Evolutionary conservation across 1,140 invertebrate species (phyloP).

Genomic region (Meloidogyne floridensis): DNA sequence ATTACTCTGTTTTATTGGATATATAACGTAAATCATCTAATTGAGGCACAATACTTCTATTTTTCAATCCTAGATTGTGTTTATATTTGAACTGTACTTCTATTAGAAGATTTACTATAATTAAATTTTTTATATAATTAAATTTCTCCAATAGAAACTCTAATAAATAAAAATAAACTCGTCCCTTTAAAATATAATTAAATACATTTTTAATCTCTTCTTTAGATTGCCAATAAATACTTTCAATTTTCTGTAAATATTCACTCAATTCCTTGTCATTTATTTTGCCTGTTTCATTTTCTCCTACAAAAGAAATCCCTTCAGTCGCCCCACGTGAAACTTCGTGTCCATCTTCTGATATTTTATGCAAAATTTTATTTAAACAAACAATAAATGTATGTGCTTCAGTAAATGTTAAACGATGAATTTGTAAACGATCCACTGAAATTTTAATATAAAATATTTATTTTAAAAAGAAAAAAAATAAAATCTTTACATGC

Average conservation of each 20-base stretch:
- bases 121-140: no score
- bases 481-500: neutral
- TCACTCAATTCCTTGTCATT: neutral
- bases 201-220: neutral
- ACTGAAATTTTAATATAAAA: neutral
- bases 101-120: no score
- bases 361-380: neutral
- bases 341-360: no score
- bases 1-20: no score
- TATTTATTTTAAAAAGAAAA: neutral
- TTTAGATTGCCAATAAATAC: neutral
- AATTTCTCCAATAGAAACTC: no score
- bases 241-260: neutral
- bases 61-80: no score
- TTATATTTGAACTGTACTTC: no score
- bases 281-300: neutral
- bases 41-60: no score
- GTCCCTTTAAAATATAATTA: constrained; percentile 5
- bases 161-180: neutral
- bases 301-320: no score
- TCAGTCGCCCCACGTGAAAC: no score
- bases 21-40: no score
- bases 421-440: neutral
- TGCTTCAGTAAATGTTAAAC: constrained; percentile 5
- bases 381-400: neutral